Evolutionary conservation across 2,888 invertebrate genomes (phyloP).

Genomic region (Ferdinandea cuprea): DNA sequence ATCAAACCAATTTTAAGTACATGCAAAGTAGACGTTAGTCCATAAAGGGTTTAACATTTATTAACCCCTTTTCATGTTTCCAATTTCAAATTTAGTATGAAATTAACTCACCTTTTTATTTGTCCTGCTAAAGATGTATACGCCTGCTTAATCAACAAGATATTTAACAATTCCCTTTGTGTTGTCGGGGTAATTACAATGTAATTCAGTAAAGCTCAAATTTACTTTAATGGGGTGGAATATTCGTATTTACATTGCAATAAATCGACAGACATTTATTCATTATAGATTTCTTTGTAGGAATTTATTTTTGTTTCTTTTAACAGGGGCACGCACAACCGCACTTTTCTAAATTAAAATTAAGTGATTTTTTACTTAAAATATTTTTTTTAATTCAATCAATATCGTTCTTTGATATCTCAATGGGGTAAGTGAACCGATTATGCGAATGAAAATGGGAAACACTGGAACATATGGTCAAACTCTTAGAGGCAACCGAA

Average conservation of each 20-base stretch:
- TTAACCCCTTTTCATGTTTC: too few relatives aligned
- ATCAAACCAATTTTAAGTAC: neutral
- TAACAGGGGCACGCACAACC: conserved; percentile 14
- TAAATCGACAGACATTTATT: conserved; percentile 40
- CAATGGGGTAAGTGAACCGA: conserved; percentile 3
- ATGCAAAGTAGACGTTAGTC: conserved; percentile 1
- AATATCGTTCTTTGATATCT: conserved; percentile 2
- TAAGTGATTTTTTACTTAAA: neutral
- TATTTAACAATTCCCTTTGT: conserved; percentile 2
- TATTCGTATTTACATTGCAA: conserved; percentile 42
- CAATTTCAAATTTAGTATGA: too few relatives aligned
- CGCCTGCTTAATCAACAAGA: conserved; percentile 23
- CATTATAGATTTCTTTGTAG: conserved; percentile 40
- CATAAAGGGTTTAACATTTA: too few relatives aligned
- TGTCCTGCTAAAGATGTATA: conserved; percentile 27
- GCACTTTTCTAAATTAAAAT: conserved; percentile 11
- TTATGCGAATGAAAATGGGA: neutral
- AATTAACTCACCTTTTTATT: conserved; percentile 60
- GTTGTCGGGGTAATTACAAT: conserved; percentile 31
- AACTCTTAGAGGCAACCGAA: conserved; percentile 28
- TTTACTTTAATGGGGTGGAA: conserved; percentile 15
- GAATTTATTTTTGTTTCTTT: neutral
- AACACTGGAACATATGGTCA: conserved; percentile 57
- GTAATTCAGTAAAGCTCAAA: conserved; percentile 33
- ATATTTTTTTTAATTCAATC: conserved; percentile 40